Evolutionary conservation across 2,113 vertebrate genomes (phyloP).

Genomic region (zebrafish (Danio rerio)): GRCz12tu NC_133186.1:43496001-43496500

Average conservation of each 20-base stretch:
- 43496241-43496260: not conserved
- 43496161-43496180: slow-evolving; percentile 32
- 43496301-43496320: slow-evolving; percentile 25
- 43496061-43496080: slow-evolving; percentile 39
- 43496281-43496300: slow-evolving; percentile 68
- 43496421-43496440: slow-evolving; percentile 65
- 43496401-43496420: slow-evolving; percentile 38
- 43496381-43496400: slow-evolving; percentile 7
- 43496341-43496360: slow-evolving; percentile 23
- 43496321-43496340: slow-evolving; percentile 39
- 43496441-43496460: slow-evolving; percentile 66
- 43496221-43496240: slow-evolving; percentile 54
- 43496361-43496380: slow-evolving; percentile 9
- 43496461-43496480: slow-evolving; percentile 39
- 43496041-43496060: slow-evolving; percentile 57
- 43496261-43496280: slow-evolving; percentile 22
- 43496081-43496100: slow-evolving; percentile 53
- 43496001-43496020: slow-evolving; percentile 53
- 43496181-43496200: not conserved
- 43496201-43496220: slow-evolving; percentile 57
- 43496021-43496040: slow-evolving; percentile 72
- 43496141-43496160: slow-evolving; percentile 47
- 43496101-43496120: slow-evolving; percentile 57
- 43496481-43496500: slow-evolving; percentile 64
- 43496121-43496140: slow-evolving; percentile 59